These are phyloP conservation scores for Eulithis prunata DNA, from an alignment of 2,888 invertebrate species.

Conservation along the genomic window DNA sequence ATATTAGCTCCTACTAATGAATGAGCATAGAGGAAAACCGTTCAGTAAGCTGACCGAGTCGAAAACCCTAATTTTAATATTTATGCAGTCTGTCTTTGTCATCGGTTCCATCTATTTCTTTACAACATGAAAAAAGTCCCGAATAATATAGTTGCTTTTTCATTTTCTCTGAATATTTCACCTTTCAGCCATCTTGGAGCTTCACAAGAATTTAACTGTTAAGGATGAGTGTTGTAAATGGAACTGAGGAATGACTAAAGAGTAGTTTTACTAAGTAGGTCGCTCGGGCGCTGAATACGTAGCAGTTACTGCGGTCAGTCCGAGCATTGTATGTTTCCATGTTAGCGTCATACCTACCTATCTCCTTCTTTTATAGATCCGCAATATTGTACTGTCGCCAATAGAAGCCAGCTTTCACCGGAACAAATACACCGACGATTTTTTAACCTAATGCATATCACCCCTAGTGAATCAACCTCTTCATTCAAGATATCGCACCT, in stretches of 20 bases:
- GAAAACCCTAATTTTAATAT: too few species aligned
- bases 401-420: neutral
- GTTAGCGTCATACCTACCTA: conserved; percentile 12
- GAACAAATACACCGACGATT: neutral
- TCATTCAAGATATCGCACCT: too few species aligned
- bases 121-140: too few species aligned
- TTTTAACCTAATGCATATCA: neutral
- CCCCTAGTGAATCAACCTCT: too few species aligned
- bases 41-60: too few species aligned
- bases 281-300: conserved; percentile 14
- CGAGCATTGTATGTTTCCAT: conserved; percentile 12
- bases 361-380: conserved; percentile 7
- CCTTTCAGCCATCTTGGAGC: neutral
- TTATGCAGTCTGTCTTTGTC: too few species aligned
- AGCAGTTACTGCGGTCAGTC: conserved; percentile 8
- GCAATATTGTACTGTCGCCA: conserved; percentile 3
- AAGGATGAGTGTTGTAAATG: conserved; percentile 13
- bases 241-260: conserved; percentile 20
- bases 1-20: too few species aligned
- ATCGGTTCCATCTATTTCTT: too few species aligned
- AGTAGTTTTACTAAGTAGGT: conserved; percentile 26
- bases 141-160: too few species aligned
- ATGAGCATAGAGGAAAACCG: too few species aligned
- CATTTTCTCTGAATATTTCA: neutral
- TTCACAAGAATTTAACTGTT: conserved; percentile 14